These are phyloP conservation scores for Mimas tiliae DNA, from an alignment of 2,888 invertebrate genomes.

Conservation along the genomic window DNA sequence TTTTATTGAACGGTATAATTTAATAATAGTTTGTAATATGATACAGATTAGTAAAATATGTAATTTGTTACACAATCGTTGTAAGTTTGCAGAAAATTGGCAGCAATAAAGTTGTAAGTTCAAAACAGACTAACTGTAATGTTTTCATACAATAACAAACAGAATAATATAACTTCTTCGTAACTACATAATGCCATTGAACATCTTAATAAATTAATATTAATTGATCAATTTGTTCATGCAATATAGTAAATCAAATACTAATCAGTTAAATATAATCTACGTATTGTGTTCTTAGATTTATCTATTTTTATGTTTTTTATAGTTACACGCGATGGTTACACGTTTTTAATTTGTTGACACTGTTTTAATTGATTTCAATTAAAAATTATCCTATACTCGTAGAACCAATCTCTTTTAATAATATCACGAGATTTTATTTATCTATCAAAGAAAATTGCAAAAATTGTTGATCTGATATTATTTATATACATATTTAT, in stretches of 20 bases:
- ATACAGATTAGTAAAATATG: not conserved
- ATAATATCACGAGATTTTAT: no score
- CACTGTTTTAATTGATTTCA: not conserved
- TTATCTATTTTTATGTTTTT: no score
- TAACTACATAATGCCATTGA: slow-evolving; percentile 10
- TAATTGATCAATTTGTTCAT: not conserved
- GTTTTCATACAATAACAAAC: slow-evolving; percentile 10
- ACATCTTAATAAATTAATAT: slow-evolving; percentile 22
- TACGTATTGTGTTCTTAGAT: no score
- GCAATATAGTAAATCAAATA: slow-evolving; percentile 13
- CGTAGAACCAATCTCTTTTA: no score
- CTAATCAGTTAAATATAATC: slow-evolving; percentile 7
- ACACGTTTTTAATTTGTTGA: no score
- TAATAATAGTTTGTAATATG: no score
- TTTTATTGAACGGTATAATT: no score
- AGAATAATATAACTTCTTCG: slow-evolving; percentile 23
- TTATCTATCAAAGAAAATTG: no score
- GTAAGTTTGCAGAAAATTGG: slow-evolving; percentile 34
- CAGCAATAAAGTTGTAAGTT: slow-evolving; percentile 34
- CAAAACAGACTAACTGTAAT: slow-evolving; percentile 21
- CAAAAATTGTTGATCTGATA: no score
- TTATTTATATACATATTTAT: no score
- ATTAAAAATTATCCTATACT: no score
- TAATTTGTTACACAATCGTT: slow-evolving; percentile 18
- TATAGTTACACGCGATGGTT: no score